Base-by-base conservation (phyloP, 1,140 invertebrate species). In the Rhizoglyphus robini region DNA sequence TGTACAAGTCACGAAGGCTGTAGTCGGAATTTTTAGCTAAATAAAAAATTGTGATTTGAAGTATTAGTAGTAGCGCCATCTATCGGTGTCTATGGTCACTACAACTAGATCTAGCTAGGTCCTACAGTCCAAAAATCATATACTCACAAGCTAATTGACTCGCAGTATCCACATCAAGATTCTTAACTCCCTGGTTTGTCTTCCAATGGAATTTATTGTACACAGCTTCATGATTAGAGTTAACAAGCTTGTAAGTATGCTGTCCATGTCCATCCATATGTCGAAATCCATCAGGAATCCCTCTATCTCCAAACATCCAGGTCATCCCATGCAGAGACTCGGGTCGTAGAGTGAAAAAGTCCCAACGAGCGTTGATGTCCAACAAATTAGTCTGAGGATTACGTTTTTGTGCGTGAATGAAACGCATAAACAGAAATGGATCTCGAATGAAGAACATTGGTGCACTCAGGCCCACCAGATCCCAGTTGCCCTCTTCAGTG, bases 381-480 rank as follows among this genome's bases (percentile, higher is more conserved):
- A 91, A 92, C 30, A 94, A 76, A 76, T 96, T 88, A 20, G 94
- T 96, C 4, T 82, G 84, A 18, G 93, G 93, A 77, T 97, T 96
- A 69, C 93, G 81, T 75, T 96, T 96, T 76, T 96, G 91, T 0
- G 88, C 89, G 71, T 92, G 89, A 69, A 93, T 89, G 69, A 94
- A 93, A 71, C 84, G 86, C 4, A 88, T 87, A 77, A 96, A 96
- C 18, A 93, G 78, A n/a, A 93, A 81, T 0, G 93, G 88, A 76
- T 97, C 93, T 36, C 91, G 83, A 68, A 96, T 86, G 75, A 96
- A 96, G 79, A 97, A 96, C 67, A 97, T 87, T 0, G 94, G 93
- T 0, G 91, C 96, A 73, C 96, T 96, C 75, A 96, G 96, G n/a
- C 92, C 91, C 47, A 94, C 90, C 65, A 96, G 75, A 81, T 97